Base-by-base conservation (phyloP, 1,140 invertebrate genomes). In the Drosophila pseudoobscura region DNA sequence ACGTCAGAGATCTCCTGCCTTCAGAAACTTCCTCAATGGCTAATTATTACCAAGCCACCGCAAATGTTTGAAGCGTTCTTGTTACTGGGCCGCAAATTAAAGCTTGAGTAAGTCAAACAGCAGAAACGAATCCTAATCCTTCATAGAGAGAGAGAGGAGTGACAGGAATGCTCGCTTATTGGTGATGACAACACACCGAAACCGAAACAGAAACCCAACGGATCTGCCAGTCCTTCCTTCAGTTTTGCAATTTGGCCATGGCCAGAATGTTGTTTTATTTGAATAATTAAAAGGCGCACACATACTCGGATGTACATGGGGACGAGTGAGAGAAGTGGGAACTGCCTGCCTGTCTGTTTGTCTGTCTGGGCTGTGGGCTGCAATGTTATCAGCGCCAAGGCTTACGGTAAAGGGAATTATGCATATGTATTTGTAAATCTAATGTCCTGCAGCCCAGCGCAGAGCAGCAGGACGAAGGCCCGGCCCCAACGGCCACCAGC, bases 381-480 rank as follows among this genome's bases (percentile, higher is more conserved):
- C 20, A 76, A 79, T 61, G 71, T 61, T 71, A 80, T 80, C 72
- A 72, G 65, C 57, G 60, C 31, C 59, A 75, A 60, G 61, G 64
- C 57, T 58, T 35, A 58, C 64, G 79, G 55, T 65, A 82, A 90
- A 87, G 82, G 79, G 87, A 90, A 90, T 90, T 90, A 90, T 89
- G 82, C 87, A 89, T 89, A 82, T 70, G 78, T 87, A 89, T 80
- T 79, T 89, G 85, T 76, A 64, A 75, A 77, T 89, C 62, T 70
- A 87, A 87, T 90, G 87, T 77, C 75, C 78, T 75, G 77, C 60
- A 63, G 76, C 64, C 20, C 35, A 75, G 41, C 62, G 44, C 54
- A 57, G 43, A 26, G 51, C n/a, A 39, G 44, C n/a, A 26, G 15
- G 20, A 62, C 35, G 22, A 51, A 46, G 9, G 45, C 26, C 50